Evolutionary conservation across 2,797 vertebrate species (phyloP).

Genomic region (Acanthurus leucopareius): DNA sequence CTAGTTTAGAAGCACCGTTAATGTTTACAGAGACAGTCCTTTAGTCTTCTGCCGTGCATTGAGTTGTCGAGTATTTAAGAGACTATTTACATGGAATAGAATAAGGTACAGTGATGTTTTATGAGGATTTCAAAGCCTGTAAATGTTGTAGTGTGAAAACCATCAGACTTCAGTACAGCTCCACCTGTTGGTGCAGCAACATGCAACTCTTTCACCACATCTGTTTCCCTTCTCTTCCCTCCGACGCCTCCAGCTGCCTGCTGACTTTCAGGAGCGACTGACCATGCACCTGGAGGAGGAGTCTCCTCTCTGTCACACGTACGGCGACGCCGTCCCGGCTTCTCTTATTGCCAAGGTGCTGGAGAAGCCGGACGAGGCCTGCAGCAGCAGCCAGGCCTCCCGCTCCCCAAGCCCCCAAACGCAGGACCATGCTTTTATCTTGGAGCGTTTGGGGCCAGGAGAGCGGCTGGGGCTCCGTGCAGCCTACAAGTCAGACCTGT

Average conservation of each 20-base stretch:
- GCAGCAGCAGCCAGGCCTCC: constrained; percentile 89
- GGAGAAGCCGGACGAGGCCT: constrained; percentile 93
- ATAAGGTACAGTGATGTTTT: too few relatives aligned
- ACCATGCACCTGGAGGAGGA: constrained; percentile 94
- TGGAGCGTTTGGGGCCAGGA: constrained; percentile 82
- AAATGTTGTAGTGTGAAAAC: too few relatives aligned
- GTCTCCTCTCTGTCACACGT: constrained; percentile 90
- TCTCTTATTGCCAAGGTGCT: constrained; percentile 93
- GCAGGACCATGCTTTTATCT: constrained; percentile 87
- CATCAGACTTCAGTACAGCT: neutral
- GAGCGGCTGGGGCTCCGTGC: constrained; percentile 87
- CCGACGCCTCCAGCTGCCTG: constrained; percentile 87
- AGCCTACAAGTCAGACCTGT: constrained; percentile 92
- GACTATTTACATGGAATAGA: too few relatives aligned
- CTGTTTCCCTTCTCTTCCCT: constrained; percentile 5
- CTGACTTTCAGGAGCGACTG: constrained; percentile 94
- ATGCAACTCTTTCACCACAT: neutral
- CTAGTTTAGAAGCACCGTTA: too few relatives aligned
- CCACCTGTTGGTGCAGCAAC: neutral
- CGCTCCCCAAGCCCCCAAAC: constrained; percentile 90
- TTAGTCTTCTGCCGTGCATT: too few relatives aligned
- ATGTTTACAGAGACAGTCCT: too few relatives aligned
- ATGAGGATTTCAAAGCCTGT: too few relatives aligned
- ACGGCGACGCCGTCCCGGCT: constrained; percentile 90
- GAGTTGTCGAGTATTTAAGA: too few relatives aligned